Conservation (phyloP, 2,888 invertebrate genomes). For the Ariolimax columbianus region DNA sequence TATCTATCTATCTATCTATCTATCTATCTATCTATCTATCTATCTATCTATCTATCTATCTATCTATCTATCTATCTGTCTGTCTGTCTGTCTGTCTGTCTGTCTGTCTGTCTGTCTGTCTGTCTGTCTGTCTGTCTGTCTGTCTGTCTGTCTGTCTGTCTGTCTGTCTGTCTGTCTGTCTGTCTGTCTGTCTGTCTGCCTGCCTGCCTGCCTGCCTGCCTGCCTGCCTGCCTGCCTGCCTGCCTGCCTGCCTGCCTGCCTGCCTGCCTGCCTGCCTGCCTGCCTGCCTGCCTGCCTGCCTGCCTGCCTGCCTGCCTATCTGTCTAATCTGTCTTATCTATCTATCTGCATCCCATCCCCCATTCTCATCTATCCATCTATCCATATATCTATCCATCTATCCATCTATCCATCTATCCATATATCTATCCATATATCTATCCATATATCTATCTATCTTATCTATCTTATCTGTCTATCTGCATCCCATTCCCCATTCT, state of each 20-base stretch:
- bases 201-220: neutral
- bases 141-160: neutral
- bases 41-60: neutral
- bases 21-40: neutral
- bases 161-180: neutral
- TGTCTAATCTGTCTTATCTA: neutral
- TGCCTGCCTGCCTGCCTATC: neutral
- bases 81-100: neutral
- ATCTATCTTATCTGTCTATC: slow-evolving; percentile 12
- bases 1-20: neutral
- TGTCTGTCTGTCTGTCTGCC: neutral
- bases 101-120: neutral
- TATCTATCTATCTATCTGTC: neutral
- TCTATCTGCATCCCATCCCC: neutral
- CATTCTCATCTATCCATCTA: too few species aligned
- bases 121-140: neutral
- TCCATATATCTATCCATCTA: too few species aligned
- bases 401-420: too few species aligned
- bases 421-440: neutral
- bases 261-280: neutral
- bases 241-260: neutral
- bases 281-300: neutral
- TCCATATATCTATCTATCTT: too few species aligned
- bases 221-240: neutral
- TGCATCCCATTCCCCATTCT: neutral